phyloP scores from a whole-genome alignment of 2,113 vertebrate genomes.

The Lycaon pictus region DNA sequence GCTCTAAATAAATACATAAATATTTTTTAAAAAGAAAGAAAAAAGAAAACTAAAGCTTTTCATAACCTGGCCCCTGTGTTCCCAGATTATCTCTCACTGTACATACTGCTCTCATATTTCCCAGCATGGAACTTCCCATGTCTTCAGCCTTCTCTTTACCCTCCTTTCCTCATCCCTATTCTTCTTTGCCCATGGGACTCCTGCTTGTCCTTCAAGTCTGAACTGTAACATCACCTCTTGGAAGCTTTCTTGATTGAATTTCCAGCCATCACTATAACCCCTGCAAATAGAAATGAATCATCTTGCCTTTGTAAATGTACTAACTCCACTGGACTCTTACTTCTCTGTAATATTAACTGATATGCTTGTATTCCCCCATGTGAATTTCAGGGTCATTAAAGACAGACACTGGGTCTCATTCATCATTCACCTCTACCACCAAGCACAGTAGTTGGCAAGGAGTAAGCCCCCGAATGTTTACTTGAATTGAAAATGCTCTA shows the following conservation, averaged over 20 bases:
- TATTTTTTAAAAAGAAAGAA: not conserved
- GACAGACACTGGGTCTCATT: not conserved
- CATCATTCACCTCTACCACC: not conserved
- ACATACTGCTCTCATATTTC: not conserved
- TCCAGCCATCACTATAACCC: not conserved
- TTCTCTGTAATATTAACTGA: not conserved
- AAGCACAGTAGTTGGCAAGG: not conserved
- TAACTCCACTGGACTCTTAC: not conserved
- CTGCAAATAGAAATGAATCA: not conserved
- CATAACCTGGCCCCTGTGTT: not conserved
- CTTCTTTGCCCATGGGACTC: not conserved
- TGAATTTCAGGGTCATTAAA: not conserved
- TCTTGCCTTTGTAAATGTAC: not conserved
- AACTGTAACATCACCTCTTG: not conserved
- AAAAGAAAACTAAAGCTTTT: not conserved
- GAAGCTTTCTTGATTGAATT: conserved; percentile 1
- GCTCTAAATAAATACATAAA: not conserved
- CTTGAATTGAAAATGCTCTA: conserved; percentile 25
- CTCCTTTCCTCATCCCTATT: too few species aligned
- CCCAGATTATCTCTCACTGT: not conserved
- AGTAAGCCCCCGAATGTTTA: not conserved
- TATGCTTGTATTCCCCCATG: not conserved
- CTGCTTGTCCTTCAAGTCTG: not conserved
- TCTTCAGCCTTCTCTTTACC: not conserved
- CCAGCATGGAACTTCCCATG: not conserved